These are phyloP conservation scores for Loripinus fragilis DNA, from an alignment of 2,888 invertebrate genomes.

Conservation along the genomic window DNA sequence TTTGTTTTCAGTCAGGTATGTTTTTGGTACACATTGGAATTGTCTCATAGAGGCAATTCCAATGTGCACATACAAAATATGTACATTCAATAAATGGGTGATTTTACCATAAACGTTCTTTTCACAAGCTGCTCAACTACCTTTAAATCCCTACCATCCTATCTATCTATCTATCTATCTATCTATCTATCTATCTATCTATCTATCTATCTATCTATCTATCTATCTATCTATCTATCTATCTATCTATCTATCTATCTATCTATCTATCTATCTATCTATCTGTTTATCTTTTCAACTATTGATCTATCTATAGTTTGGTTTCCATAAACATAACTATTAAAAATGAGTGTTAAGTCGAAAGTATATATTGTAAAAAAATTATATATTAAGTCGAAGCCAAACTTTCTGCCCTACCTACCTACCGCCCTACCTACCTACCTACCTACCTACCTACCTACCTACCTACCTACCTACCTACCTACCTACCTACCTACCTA, in stretches of 20 bases:
- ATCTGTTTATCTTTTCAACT: background rate
- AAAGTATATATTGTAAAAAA: no score
- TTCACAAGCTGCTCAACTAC: no score
- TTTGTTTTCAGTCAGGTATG: no score
- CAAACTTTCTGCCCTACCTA: slow-evolving; percentile 6
- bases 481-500: background rate
- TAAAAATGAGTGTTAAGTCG: no score
- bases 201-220: background rate
- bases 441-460: background rate
- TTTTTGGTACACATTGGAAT: no score
- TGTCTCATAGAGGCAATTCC: no score
- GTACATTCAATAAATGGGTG: no score
- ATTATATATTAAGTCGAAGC: no score
- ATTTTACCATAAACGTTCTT: no score
- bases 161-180: background rate
- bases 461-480: background rate
- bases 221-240: background rate
- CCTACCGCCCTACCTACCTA: slow-evolving; percentile 1
- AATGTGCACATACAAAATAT: no score
- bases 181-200: background rate
- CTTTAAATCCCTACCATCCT: no score
- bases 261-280: slow-evolving; percentile 7
- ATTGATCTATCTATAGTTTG: background rate
- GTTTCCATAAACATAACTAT: background rate
- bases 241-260: slow-evolving; percentile 4